Evolutionary conservation across 2,113 vertebrate species (phyloP), one percentile per base, ranked within the genome.

Genomic region (Casuarius casuarius): DNA sequence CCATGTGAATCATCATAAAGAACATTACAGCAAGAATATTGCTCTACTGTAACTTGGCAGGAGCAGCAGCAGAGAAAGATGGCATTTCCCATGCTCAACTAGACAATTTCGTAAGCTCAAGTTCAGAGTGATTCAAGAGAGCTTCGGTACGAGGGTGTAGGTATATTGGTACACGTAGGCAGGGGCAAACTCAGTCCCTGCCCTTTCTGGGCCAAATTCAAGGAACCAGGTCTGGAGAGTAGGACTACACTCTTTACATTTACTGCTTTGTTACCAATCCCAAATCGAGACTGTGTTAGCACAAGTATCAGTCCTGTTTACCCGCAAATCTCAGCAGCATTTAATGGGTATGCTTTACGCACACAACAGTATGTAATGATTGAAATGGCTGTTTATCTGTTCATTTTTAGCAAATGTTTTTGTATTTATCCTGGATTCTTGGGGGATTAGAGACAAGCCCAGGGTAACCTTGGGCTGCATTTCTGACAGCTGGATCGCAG

Each of bases 141-240:
- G 35, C 40, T 23, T 74, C 58, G 11, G 23, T 2, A 2, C 0
- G 0, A 49, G 65, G 70, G 65, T 3, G 22, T 28, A 46, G 89
- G 40, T 7, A 3, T 3, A 16, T 44, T 8, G 3, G 66, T 6
- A 8, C 23, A 19, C 1, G 1, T 1, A 5, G 58, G 25, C 52
- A 23, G 78, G 35, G 52, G n/a, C 76, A 81, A 59, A 46, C 17
- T 48, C 70, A 22, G 51, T 6, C 90, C 75, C 46, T 80, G 68
- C 6, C 15, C 0, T 16, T 44, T 18, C 75, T 56, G 73, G 88
- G 84, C 49, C 73, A 63, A 31, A 1, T 48, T 28, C 33, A 44
- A 16, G 75, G 90, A 56, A 19, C 3, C 35, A 16, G 51, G 9
- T 8, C 61, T 71, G 72, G 73, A 44, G 84, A 61, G 10, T 46